Conservation (phyloP, 2,113 vertebrate genomes). For the Sinocyclocheilus rhinocerous region DNA sequence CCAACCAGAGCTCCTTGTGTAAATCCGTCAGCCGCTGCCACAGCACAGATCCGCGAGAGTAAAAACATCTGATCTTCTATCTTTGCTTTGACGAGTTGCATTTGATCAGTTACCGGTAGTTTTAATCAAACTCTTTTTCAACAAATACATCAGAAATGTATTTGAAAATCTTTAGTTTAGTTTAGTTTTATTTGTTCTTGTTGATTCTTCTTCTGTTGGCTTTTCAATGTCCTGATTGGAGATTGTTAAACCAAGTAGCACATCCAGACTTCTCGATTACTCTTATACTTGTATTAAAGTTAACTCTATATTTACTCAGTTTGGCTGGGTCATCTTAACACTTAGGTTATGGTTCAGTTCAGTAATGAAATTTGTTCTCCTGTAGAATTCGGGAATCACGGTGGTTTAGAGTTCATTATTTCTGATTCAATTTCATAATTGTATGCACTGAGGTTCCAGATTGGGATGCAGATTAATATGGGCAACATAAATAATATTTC, state of each 20-base stretch:
- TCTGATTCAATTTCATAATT: background rate
- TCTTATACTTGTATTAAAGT: background rate
- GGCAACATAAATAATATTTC: background rate
- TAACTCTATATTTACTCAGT: background rate
- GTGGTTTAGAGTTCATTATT: constrained; percentile 15
- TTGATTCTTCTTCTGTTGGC: background rate
- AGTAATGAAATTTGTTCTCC: background rate
- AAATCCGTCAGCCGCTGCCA: background rate
- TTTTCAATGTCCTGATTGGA: background rate
- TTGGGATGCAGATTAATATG: background rate
- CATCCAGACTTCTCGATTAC: background rate
- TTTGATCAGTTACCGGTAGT: background rate
- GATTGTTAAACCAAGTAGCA: background rate
- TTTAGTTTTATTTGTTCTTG: background rate
- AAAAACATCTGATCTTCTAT: background rate
- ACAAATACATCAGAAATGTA: background rate
- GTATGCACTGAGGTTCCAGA: background rate
- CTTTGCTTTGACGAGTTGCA: background rate
- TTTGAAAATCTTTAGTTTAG: too few species aligned
- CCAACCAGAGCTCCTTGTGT: background rate
- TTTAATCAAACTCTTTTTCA: background rate
- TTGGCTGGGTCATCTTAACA: background rate
- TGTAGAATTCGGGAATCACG: background rate
- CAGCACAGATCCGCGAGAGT: background rate
- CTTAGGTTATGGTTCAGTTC: background rate